Percentiles rank a stretch among this genome's conserved stretches.
phyloP scores from a whole-genome alignment of 2,113 vertebrate genomes.

The Hemibagrus wyckioides region DNA sequence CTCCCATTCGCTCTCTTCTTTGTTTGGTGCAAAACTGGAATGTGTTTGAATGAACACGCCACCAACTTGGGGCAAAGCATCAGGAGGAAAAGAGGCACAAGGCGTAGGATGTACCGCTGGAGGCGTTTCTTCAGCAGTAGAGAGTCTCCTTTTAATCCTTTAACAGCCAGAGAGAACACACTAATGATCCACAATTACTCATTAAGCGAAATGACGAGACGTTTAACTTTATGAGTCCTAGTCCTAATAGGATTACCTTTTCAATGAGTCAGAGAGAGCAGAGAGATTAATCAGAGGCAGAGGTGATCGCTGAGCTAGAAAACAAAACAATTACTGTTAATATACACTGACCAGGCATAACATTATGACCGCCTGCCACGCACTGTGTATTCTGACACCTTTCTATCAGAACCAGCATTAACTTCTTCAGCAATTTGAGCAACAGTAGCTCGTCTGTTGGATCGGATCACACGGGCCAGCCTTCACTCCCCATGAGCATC shows the following conservation, averaged over 20 bases:
- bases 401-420: too few relatives aligned
- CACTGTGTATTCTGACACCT: too few relatives aligned
- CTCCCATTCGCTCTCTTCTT: constrained; percentile 7
- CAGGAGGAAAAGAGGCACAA: neutral
- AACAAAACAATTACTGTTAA: constrained; percentile 18
- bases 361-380: too few relatives aligned
- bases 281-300: constrained; percentile 42
- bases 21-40: constrained; percentile 12
- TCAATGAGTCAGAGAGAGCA: constrained; percentile 22
- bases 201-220: neutral
- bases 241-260: constrained; percentile 27
- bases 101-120: neutral
- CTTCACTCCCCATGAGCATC: too few relatives aligned
- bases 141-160: constrained; percentile 26
- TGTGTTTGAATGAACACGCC: constrained; percentile 6
- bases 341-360: too few relatives aligned
- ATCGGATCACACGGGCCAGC: too few relatives aligned
- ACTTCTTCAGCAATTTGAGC: too few relatives aligned
- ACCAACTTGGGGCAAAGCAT: neutral
- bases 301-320: constrained; percentile 22
- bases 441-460: too few relatives aligned
- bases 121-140: constrained; percentile 1
- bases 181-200: neutral
- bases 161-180: neutral
- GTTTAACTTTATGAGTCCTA: neutral